phyloP scores from a whole-genome alignment of 2,113 vertebrate species.

The Condylura cristata region DNA sequence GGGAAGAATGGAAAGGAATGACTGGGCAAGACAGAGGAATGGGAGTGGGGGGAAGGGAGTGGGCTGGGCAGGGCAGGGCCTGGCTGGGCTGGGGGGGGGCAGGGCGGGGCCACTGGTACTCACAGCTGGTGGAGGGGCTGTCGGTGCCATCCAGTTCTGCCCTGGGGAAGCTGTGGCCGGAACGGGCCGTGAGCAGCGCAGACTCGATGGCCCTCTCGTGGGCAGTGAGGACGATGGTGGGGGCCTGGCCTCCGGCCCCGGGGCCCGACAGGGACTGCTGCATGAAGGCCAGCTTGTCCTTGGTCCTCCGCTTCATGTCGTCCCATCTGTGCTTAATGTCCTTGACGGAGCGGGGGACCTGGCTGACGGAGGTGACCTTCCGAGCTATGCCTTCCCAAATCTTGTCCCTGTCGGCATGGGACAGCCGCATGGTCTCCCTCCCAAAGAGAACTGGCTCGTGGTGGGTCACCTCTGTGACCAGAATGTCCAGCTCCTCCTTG shows the following conservation, averaged over 20 bases:
- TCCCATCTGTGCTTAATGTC: constrained; percentile 90
- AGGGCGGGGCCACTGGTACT: constrained; percentile 76
- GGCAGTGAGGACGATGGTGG: constrained; percentile 82
- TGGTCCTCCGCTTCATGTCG: constrained; percentile 89
- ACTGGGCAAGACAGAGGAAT: not conserved
- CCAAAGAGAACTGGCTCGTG: constrained; percentile 88
- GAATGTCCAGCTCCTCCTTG: constrained; percentile 90
- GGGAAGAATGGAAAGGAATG: not conserved
- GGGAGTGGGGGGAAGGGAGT: not conserved
- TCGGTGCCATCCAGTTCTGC: constrained; percentile 79
- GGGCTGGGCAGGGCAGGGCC: rapidly evolving
- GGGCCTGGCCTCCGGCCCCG: constrained; percentile 65
- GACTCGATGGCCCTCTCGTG: constrained; percentile 85
- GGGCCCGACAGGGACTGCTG: constrained; percentile 86
- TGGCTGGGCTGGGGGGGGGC: not conserved
- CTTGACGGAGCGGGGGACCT: constrained; percentile 88
- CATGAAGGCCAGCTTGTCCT: constrained; percentile 88
- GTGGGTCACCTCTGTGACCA: constrained; percentile 89
- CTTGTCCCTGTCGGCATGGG: constrained; percentile 88
- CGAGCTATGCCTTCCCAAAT: constrained; percentile 90
- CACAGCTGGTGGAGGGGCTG: constrained; percentile 85
- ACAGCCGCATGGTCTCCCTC: constrained; percentile 86
- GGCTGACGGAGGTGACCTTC: constrained; percentile 88
- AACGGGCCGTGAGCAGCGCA: constrained; percentile 75
- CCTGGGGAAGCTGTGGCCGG: constrained; percentile 75